Percentiles rank a stretch among this genome's conserved stretches.
These are phyloP conservation scores for Oeneis ivallda DNA, from an alignment of 2,888 invertebrate species.

Conservation along the genomic window DNA sequence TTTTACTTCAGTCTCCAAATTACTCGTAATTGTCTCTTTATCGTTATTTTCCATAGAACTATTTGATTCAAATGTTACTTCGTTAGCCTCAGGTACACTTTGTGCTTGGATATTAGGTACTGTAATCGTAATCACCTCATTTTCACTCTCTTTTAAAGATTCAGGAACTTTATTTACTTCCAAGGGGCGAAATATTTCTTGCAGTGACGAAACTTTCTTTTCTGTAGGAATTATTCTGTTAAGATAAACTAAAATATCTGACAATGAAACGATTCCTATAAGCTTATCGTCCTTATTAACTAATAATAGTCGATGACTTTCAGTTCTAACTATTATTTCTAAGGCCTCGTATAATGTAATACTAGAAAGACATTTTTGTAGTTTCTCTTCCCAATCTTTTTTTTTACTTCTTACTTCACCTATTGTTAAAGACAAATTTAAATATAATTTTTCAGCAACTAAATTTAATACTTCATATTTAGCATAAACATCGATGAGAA, in stretches of 20 bases:
- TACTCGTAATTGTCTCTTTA: slow-evolving; percentile 38
- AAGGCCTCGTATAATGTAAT: slow-evolving; percentile 92
- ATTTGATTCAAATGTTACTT: slow-evolving; percentile 47
- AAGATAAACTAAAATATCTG: slow-evolving; percentile 78
- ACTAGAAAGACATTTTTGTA: slow-evolving; percentile 92
- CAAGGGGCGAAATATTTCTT: slow-evolving; percentile 76
- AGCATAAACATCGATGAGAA: slow-evolving; percentile 72
- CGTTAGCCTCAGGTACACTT: slow-evolving; percentile 55
- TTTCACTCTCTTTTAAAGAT: slow-evolving; percentile 71
- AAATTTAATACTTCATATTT: slow-evolving; percentile 85
- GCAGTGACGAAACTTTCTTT: slow-evolving; percentile 74
- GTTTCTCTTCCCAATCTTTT: slow-evolving; percentile 95
- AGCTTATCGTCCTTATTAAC: slow-evolving; percentile 76
- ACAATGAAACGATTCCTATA: slow-evolving; percentile 74
- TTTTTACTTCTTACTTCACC: slow-evolving; percentile 93
- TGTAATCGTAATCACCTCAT: slow-evolving; percentile 70
- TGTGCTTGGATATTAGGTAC: slow-evolving; percentile 61
- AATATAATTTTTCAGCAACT: slow-evolving; percentile 96
- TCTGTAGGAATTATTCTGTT: slow-evolving; percentile 77
- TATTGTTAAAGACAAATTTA: slow-evolving; percentile 92
- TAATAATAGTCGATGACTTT: slow-evolving; percentile 84
- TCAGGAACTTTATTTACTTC: slow-evolving; percentile 75
- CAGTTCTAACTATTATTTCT: slow-evolving; percentile 95
- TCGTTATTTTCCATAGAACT: slow-evolving; percentile 35
- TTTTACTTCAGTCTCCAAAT: slow-evolving; percentile 45